Evolutionary conservation across 2,113 vertebrate species (phyloP), one percentile per base, ranked within the genome.

Genomic region (Lepus timidus): DNA sequence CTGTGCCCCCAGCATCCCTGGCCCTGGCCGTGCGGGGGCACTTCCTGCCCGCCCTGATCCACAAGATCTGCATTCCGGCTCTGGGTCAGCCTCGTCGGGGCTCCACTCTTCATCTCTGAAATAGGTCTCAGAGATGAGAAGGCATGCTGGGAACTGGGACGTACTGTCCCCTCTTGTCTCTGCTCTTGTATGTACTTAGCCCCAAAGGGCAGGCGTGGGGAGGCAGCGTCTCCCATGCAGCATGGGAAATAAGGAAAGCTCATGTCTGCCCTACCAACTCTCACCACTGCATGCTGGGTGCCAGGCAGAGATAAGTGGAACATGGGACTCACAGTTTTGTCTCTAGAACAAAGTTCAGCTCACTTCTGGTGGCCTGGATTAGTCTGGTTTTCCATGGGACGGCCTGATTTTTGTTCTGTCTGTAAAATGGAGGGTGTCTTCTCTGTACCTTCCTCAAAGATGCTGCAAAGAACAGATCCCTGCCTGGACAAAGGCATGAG

Each of bases 81-180:
- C 79, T 58, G 9, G 29, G 55, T 65, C 87, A 67, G n/a, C 44
- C 25, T 86, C 58, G 80, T 25, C 0, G 2, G 67, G 23, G 16
- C 19, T 91, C 74, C 55, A 52, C 9, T 71, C 44, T 70, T 81
- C 61, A 87, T 65, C 88, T 94, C 16, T 39, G 62, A 84, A 80
- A 80, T 87, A 73, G 58, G 31, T 17, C 3, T 14, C 65, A 14
- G 5, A 76, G 39, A 9, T 3, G 22, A 4, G n/a, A 31, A 74
- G 62, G 23, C 23, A 23, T 1, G 3, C 29, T 29, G 52, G 68
- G 71, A 71, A 64, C 11, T 27, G 73, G 52, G 6, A n/a, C 1
- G 44, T 2, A 1, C 16, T 1, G 11, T 3, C 4, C 44, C 19
- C 12, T 44, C 1, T 0, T 10, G 25, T 10, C 25, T 14, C 16